Evolutionary conservation across 1,140 invertebrate genomes (phyloP).

Genomic region (Galendromus occidentalis): DNA sequence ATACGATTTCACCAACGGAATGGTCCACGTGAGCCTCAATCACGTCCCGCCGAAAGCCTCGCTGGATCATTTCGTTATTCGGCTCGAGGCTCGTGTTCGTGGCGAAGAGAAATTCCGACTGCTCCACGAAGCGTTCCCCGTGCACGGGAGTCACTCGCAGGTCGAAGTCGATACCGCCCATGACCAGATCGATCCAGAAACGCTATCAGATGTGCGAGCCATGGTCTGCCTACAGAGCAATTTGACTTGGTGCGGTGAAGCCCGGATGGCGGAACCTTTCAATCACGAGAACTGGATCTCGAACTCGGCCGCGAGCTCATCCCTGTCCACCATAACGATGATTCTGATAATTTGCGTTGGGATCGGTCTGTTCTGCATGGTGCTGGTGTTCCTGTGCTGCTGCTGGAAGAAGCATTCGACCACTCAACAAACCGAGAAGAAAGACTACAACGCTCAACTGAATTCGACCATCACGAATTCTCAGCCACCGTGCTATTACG

Average conservation of each 20-base stretch:
- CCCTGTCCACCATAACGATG: background rate
- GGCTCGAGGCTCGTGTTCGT: slow-evolving; percentile 17
- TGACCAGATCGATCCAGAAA: slow-evolving; percentile 12
- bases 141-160: slow-evolving; percentile 23
- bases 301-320: background rate
- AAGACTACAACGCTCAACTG: slow-evolving; percentile 38
- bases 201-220: slow-evolving; percentile 38
- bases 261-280: slow-evolving; percentile 18
- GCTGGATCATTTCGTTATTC: slow-evolving; percentile 4
- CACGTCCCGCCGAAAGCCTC: background rate
- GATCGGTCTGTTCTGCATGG: background rate
- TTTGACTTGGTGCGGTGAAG: slow-evolving; percentile 53
- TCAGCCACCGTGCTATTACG: slow-evolving; percentile 12
- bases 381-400: background rate
- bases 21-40: slow-evolving; percentile 51
- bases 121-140: slow-evolving; percentile 16
- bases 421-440: background rate
- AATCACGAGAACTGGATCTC: slow-evolving; percentile 12
- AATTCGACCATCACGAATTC: slow-evolving; percentile 31
- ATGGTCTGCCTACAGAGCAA: slow-evolving; percentile 54
- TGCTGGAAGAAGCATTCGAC: slow-evolving; percentile 8
- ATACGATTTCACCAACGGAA: slow-evolving; percentile 29
- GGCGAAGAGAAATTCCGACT: slow-evolving; percentile 16
- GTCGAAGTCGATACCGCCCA: slow-evolving; percentile 27
- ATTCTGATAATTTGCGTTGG: slow-evolving; percentile 9